phyloP scores from a whole-genome alignment of 1,140 invertebrate species.

The Bombus confusus region DNA sequence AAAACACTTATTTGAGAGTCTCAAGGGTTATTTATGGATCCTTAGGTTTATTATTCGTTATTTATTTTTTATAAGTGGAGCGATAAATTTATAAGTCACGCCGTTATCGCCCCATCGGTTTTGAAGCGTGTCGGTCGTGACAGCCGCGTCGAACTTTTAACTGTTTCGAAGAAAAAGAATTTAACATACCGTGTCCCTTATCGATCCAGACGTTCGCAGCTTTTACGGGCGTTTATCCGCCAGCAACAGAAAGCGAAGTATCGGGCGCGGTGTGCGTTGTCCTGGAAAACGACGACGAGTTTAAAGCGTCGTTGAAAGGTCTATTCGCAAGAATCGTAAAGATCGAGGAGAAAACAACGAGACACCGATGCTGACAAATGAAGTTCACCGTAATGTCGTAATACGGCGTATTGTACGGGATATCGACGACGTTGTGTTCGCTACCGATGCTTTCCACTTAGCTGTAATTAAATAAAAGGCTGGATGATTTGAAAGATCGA shows the following conservation, averaged over 20 bases:
- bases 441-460: not conserved
- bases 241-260: too few species aligned
- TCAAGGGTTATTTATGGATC: too few species aligned
- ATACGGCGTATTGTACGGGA: not conserved
- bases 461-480: too few species aligned
- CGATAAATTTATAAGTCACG: too few species aligned
- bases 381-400: not conserved
- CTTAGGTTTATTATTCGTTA: too few species aligned
- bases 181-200: not conserved
- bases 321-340: not conserved
- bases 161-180: not conserved
- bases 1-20: too few species aligned
- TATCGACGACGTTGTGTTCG: not conserved
- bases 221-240: not conserved
- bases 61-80: too few species aligned
- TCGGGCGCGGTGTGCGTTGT: too few species aligned
- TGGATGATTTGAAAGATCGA: too few species aligned
- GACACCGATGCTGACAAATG: not conserved
- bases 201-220: not conserved
- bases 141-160: too few species aligned
- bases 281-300: not conserved
- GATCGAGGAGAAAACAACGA: not conserved
- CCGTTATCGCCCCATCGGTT: too few species aligned
- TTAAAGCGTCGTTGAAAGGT: not conserved
- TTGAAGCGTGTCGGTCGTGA: too few species aligned